Percentiles rank a stretch among this genome's conserved stretches.
These are phyloP conservation scores for Drosophila burlai DNA, from an alignment of 1,140 invertebrate genomes.

Conservation along the genomic window DNA sequence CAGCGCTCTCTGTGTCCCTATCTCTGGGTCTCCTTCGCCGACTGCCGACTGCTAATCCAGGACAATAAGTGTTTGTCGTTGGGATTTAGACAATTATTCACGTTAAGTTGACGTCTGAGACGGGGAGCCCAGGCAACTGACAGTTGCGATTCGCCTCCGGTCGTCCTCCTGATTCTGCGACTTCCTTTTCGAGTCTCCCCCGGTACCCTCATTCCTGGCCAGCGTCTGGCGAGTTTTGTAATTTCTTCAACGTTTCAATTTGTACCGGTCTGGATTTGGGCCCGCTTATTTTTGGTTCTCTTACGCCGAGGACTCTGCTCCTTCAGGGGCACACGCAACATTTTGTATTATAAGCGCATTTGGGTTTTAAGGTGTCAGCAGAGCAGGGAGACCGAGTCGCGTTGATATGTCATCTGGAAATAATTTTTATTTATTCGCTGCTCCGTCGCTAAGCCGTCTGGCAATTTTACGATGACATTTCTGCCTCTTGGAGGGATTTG, in stretches of 20 bases:
- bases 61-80: slow-evolving; percentile 84
- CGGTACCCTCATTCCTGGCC: background rate
- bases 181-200: slow-evolving; percentile 9
- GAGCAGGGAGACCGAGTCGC: slow-evolving; percentile 40
- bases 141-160: slow-evolving; percentile 54
- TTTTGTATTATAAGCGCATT: slow-evolving; percentile 83
- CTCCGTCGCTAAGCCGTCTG: slow-evolving; percentile 74
- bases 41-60: slow-evolving; percentile 77
- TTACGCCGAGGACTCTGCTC: slow-evolving; percentile 21
- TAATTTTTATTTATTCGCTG: slow-evolving; percentile 80
- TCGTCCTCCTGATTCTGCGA: slow-evolving; percentile 18
- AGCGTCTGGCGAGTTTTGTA: slow-evolving; percentile 56
- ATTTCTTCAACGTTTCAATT: slow-evolving; percentile 77
- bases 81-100: slow-evolving; percentile 84
- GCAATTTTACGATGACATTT: slow-evolving; percentile 83
- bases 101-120: slow-evolving; percentile 83
- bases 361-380: slow-evolving; percentile 83
- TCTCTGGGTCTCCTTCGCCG: slow-evolving; percentile 26
- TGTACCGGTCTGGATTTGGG: slow-evolving; percentile 66
- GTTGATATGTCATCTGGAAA: slow-evolving; percentile 82
- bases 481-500: slow-evolving; percentile 75
- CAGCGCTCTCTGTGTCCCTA: background rate
- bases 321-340: slow-evolving; percentile 46
- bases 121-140: slow-evolving; percentile 70
- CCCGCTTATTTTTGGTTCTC: slow-evolving; percentile 52